A percentile compares a stretch with the other conserved stretches of the same genome.
These are phyloP conservation scores for Papilio demoleus DNA, from an alignment of 2,888 invertebrate genomes.

Conservation along the genomic window DNA sequence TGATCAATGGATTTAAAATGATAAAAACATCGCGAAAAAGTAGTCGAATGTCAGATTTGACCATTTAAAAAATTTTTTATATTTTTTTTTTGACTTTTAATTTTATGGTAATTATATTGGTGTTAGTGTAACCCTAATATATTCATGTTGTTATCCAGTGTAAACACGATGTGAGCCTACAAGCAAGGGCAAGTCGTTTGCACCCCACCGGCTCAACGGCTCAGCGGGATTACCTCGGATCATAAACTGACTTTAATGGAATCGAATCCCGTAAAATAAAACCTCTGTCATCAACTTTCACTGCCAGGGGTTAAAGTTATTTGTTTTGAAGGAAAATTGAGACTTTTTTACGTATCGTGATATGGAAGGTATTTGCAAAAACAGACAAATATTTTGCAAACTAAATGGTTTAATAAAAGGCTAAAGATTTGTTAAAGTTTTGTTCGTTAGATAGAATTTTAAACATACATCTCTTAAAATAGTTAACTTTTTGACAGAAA, in stretches of 20 bases:
- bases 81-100: neutral
- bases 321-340: conserved; percentile 2
- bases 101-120: neutral
- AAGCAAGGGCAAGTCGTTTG: neutral
- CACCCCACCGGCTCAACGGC: conserved; percentile 30
- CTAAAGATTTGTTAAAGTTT: no score
- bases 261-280: conserved; percentile 70
- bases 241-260: conserved; percentile 70
- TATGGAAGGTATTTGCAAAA: no score
- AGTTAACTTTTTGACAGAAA: no score
- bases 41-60: no score
- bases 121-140: neutral
- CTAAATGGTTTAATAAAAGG: no score
- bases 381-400: no score
- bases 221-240: conserved; percentile 46
- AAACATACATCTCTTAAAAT: no score
- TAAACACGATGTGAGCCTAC: neutral
- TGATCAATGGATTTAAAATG: no score
- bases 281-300: conserved; percentile 47
- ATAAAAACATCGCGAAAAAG: no score
- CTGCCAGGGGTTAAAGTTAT: conserved; percentile 23
- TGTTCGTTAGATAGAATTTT: no score
- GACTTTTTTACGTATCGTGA: neutral
- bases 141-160: neutral
- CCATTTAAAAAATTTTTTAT: no score